Evolutionary conservation across 1,140 invertebrate genomes (phyloP).

Genomic region (Luehdorfia chinensis): DNA sequence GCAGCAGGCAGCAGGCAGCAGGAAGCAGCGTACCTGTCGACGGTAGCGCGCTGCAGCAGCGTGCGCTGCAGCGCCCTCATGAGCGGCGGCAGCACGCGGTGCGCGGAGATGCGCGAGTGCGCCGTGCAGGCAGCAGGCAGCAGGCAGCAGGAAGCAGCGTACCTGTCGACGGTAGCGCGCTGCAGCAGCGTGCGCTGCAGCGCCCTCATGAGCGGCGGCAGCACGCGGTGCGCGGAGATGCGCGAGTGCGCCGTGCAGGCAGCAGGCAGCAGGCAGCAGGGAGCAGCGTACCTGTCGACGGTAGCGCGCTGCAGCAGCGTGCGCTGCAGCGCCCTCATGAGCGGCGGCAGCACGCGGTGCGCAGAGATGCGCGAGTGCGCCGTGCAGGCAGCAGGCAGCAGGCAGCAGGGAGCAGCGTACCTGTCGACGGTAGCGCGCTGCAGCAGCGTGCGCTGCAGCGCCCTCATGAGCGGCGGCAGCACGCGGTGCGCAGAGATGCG

Average conservation of each 20-base stretch:
- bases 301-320: constrained; percentile 8
- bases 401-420: too few relatives aligned
- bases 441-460: constrained; percentile 7
- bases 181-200: constrained; percentile 1
- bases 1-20: too few relatives aligned
- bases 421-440: too few relatives aligned
- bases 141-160: too few relatives aligned
- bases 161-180: too few relatives aligned
- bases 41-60: too few relatives aligned
- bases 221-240: constrained; percentile 39
- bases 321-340: constrained; percentile 20
- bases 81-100: constrained; percentile 30
- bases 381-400: too few relatives aligned
- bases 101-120: constrained; percentile 38
- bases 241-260: constrained; percentile 40
- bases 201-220: constrained; percentile 23
- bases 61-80: constrained; percentile 21
- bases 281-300: too few relatives aligned
- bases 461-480: constrained; percentile 21
- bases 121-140: too few relatives aligned
- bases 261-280: too few relatives aligned
- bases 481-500: constrained; percentile 42
- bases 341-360: constrained; percentile 32
- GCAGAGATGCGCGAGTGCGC: constrained; percentile 38
- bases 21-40: too few relatives aligned